phyloP scores from a whole-genome alignment of 2,888 invertebrate genomes.

The Ophion obscuratus region DNA sequence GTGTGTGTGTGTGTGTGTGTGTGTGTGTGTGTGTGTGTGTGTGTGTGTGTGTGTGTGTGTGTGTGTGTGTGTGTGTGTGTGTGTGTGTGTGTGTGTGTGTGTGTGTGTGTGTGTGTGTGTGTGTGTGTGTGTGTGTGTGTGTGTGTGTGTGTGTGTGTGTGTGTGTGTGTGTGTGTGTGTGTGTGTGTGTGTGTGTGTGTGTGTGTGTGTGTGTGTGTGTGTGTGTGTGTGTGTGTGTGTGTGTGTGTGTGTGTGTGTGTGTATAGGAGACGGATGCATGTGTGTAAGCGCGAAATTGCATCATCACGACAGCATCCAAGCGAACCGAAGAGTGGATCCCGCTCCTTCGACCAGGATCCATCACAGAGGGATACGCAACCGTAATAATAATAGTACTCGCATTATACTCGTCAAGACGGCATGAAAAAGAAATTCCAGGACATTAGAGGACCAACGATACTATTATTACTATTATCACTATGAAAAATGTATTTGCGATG shows the following conservation, averaged over 20 bases:
- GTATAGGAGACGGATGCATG: constrained; percentile 46
- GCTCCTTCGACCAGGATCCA: constrained; percentile 31
- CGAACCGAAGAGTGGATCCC: constrained; percentile 26
- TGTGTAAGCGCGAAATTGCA: constrained; percentile 67
- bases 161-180: constrained; percentile 8
- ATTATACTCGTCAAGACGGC: constrained; percentile 19
- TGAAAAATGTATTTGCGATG: background rate
- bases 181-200: constrained; percentile 4
- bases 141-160: constrained; percentile 9
- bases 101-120: constrained; percentile 13
- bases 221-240: constrained; percentile 14
- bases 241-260: constrained; percentile 4
- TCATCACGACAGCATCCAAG: constrained; percentile 26
- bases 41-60: constrained; percentile 4
- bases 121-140: constrained; percentile 2
- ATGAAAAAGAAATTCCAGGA: background rate
- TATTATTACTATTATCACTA: background rate
- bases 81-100: constrained; percentile 4
- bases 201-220: background rate
- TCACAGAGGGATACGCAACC: constrained; percentile 63
- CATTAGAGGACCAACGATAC: background rate
- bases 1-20: constrained; percentile 9
- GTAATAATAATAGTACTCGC: constrained; percentile 60
- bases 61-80: constrained; percentile 4
- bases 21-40: constrained; percentile 8